Base-by-base conservation (phyloP, 2,888 invertebrate species). In the Bhutanitis thaidina region DNA sequence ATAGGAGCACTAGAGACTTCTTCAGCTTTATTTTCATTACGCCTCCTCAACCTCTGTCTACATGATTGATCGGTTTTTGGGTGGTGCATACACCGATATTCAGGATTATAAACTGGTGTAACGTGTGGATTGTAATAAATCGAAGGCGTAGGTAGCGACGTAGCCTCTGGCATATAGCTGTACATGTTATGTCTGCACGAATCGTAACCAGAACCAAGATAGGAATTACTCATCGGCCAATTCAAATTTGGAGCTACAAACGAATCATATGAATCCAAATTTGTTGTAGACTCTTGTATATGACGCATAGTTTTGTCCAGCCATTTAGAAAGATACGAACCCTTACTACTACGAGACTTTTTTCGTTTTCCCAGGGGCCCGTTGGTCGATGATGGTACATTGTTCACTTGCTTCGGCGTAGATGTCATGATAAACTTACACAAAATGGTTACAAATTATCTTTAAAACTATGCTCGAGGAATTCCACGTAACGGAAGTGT, bases 61-160 rank as follows among this genome's bases (percentile, higher is more conserved):
- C 83, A 84, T 4, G 78, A 77, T 60, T 80, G 85, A 14, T 52
- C 37, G 1, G 43, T 15, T 12, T 43, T 37, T 2, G 43, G 10
- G 7, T 52, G 78, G 50, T 77, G 83, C 39, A 76, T 54, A 53
- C 79, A 85, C 7, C 84, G 75, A 59, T 75, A 80, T 30, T 86
- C 86, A 7, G 80, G 74, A n/a, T 74, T 74, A 43, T 77, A 78
- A 29, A 63, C 52, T 5, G 71, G 72, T 55, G 74, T 68, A 50
- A 77, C 60, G 41, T 74, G 60, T 48, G 82, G 77, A 58, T 71
- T 78, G 68, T 90, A 92, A 64, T 91, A 91, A 7, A 90, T 74
- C 4, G 92, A 91, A 58, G 93, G 90, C 59, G 92, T 84, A 12
- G 93, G 93, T 57, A 94, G 77, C 7, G 93, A 93, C 75, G 92